A percentile compares a stretch with the other conserved stretches of the same genome.
Conservation (phyloP, 2,797 vertebrate species). For the Hypotaenidia philippensis region DNA sequence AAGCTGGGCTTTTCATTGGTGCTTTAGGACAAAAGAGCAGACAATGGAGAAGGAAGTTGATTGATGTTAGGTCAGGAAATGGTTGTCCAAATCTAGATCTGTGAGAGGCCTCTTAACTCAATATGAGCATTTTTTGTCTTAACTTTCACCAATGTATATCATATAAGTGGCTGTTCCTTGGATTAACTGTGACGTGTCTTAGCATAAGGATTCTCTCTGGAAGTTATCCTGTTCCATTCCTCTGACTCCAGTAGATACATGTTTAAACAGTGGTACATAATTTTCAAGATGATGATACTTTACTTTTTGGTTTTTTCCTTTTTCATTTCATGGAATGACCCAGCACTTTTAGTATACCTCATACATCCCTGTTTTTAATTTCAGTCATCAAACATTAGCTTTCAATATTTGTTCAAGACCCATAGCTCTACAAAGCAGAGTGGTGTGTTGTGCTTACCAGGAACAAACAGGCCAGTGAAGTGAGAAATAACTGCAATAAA, state of each 20-base stretch:
- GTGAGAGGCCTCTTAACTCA: not conserved
- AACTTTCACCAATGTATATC: not conserved
- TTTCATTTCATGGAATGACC: not conserved
- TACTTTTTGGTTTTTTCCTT: not conserved
- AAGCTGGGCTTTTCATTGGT: not conserved
- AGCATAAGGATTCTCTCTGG: not conserved
- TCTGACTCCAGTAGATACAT: not conserved
- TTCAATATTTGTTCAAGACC: not conserved
- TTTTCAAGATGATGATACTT: not conserved
- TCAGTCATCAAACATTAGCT: not conserved
- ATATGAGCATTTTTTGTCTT: not conserved
- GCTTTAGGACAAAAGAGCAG: not conserved
- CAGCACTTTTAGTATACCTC: not conserved
- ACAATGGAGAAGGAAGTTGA: not conserved
- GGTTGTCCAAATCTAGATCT: not conserved
- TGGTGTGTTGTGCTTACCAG: not conserved
- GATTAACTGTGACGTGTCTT: not conserved
- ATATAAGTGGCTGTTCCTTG: not conserved
- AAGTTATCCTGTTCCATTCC: not conserved
- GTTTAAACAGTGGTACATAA: not conserved
- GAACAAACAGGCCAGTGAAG: not conserved
- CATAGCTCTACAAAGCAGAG: not conserved
- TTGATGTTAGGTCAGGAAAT: not conserved
- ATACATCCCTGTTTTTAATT: not conserved
- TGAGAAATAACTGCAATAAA: not conserved